These are phyloP conservation scores for Uria aalge DNA, from an alignment of 2,113 vertebrate species.

Conservation along the genomic window DNA sequence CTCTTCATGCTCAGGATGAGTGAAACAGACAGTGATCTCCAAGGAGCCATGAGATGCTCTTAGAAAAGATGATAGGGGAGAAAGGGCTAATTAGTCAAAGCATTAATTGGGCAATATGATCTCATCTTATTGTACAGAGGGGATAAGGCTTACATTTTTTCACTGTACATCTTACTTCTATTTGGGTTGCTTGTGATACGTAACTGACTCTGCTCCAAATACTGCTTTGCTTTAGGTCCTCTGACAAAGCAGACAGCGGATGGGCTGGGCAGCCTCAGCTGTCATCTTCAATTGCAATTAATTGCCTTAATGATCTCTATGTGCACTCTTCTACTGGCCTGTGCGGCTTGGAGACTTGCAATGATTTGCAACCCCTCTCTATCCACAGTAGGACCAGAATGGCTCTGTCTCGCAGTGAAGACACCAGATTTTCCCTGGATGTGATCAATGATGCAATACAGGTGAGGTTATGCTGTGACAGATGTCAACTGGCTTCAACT, in stretches of 20 bases:
- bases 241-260: constrained; percentile 24
- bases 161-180: neutral
- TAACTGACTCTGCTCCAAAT: neutral
- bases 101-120: neutral
- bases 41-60: neutral
- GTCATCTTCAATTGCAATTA: neutral
- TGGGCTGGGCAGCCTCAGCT: neutral
- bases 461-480: neutral
- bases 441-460: constrained; percentile 29
- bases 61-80: neutral
- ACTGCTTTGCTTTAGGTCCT: constrained; percentile 8
- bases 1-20: too few species aligned
- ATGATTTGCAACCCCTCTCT: neutral
- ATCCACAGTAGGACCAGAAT: neutral
- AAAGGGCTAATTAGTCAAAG: neutral
- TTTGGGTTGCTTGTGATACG: neutral
- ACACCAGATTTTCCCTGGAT: neutral
- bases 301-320: neutral
- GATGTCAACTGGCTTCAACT: neutral
- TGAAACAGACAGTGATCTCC: neutral
- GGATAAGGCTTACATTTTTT: neutral
- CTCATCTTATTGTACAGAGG: neutral
- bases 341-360: neutral
- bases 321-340: neutral
- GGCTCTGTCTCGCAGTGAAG: constrained; percentile 34